phyloP scores from a whole-genome alignment of 2,888 invertebrate species.

The Orthosia gothica region DNA sequence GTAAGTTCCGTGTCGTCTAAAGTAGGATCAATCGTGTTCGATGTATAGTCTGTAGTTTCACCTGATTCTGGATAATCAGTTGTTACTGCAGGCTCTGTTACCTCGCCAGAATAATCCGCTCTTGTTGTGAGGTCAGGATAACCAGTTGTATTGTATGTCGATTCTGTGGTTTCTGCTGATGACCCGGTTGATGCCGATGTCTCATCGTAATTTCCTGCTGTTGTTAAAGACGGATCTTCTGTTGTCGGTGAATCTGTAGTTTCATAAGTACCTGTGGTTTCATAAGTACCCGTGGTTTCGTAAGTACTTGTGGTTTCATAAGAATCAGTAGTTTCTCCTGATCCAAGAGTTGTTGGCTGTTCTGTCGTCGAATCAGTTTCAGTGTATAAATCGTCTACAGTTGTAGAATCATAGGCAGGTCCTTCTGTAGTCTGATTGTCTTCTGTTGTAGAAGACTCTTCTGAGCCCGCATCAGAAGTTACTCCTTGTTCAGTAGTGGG shows the following conservation, averaged over 20 bases:
- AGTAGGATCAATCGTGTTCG: slow-evolving; percentile 10
- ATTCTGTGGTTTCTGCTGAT: slow-evolving; percentile 15
- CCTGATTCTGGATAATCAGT: slow-evolving; percentile 12
- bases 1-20: neutral
- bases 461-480: slow-evolving; percentile 1
- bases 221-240: neutral
- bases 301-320: slow-evolving; percentile 2
- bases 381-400: neutral
- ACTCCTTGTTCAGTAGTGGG: slow-evolving; percentile 19
- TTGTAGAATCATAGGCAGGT: slow-evolving; percentile 14
- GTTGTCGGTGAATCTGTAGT: neutral
- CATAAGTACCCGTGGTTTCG: slow-evolving; percentile 4
- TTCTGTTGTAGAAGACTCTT: slow-evolving; percentile 18
- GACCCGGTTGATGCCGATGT: slow-evolving; percentile 14
- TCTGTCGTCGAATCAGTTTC: slow-evolving; percentile 15
- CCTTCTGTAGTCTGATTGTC: slow-evolving; percentile 13
- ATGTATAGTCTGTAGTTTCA: slow-evolving; percentile 6
- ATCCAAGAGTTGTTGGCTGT: neutral
- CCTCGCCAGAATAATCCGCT: slow-evolving; percentile 13
- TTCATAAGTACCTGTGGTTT: neutral
- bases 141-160: neutral
- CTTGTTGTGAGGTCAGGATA: slow-evolving; percentile 8
- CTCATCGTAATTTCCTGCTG: neutral
- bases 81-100: slow-evolving; percentile 6
- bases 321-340: slow-evolving; percentile 11